Conservation (phyloP, 2,797 vertebrate genomes). For the Margarornis squamiger region DNA sequence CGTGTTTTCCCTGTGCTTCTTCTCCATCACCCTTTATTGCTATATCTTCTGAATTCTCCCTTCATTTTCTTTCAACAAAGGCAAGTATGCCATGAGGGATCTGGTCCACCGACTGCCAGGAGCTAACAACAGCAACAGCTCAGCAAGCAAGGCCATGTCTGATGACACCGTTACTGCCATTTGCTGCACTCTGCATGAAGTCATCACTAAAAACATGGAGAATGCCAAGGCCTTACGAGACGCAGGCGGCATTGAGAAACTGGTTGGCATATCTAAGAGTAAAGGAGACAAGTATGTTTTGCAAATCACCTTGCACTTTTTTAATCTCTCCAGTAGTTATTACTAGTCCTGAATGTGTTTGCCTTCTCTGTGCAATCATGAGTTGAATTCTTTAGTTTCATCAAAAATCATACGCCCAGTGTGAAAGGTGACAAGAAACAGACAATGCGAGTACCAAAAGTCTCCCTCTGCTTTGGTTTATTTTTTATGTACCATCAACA, state of each 20-base stretch:
- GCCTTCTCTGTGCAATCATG: neutral
- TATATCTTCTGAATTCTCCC: slow-evolving; percentile 42
- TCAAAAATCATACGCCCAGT: neutral
- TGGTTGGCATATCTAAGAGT: slow-evolving; percentile 93
- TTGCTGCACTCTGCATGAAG: slow-evolving; percentile 95
- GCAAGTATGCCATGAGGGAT: slow-evolving; percentile 98
- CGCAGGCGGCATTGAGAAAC: slow-evolving; percentile 89
- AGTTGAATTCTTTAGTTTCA: neutral
- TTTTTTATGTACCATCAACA: neutral
- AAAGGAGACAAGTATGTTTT: slow-evolving; percentile 98
- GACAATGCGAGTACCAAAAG: neutral
- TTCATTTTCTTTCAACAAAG: slow-evolving; percentile 74
- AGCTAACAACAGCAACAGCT: slow-evolving; percentile 85
- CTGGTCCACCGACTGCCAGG: slow-evolving; percentile 95
- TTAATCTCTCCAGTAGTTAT: slow-evolving; percentile 3
- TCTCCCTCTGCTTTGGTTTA: neutral
- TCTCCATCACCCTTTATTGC: neutral
- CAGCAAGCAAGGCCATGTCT: slow-evolving; percentile 88
- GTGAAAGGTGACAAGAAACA: neutral
- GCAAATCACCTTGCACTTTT: slow-evolving; percentile 4
- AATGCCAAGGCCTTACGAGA: slow-evolving; percentile 94
- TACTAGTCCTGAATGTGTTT: slow-evolving; percentile 14
- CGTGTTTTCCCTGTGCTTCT: neutral
- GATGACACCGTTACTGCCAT: slow-evolving; percentile 98
- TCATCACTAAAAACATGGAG: slow-evolving; percentile 95